Evolutionary conservation across 1,140 invertebrate genomes (phyloP), one percentile per base, ranked within the genome.

Genomic region (Lepidurus apus): DNA sequence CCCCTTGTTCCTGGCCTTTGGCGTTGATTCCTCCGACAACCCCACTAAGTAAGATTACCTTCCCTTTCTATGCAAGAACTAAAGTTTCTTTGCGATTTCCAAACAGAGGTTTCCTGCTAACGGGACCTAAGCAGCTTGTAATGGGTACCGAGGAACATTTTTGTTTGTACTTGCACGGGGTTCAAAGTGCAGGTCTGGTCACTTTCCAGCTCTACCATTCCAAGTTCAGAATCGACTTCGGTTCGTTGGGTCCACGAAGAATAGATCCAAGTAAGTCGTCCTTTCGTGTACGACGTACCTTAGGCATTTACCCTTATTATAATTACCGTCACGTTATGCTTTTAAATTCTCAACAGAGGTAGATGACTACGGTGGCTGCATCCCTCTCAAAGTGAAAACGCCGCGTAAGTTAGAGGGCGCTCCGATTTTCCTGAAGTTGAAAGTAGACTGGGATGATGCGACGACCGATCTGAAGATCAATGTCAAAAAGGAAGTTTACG

Each of bases 401-500:
- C 53, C 53, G 13, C 53, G 1, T 17, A 17, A 5, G 21, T 65
- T 65, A 7, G 53, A 21, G 6, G 21, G 53, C 21, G 17, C 13
- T 65, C 17, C 8, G 53, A 9, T n/a, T 65, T 17, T 65, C 6
- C 13, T 65, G 53, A n/a, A 13, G 17, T 3, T 65, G 13, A 65
- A 65, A 65, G 53, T 65, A 0, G 53, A 65, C n/a, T 65, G 53
- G 53, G 13, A 65, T 65, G 53, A 86, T 42, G 85, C 88, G 81
- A 80, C 89, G 83, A 83, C 86, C 74, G 82, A 88, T 82, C 87
- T 89, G 81, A 75, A 83, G 75, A 82, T 91, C 80, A 85, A 86
- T 77, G 75, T 87, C 80, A 85, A 86, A 81, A 84, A 87, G 82
- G 79, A 86, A 79, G 74, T 79, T 4, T 11, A 85, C 81, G 78